Percentiles rank a stretch among this genome's conserved stretches.
These are phyloP conservation scores for Cotesia congregata DNA, from an alignment of 2,888 invertebrate species.

Conservation along the genomic window DNA sequence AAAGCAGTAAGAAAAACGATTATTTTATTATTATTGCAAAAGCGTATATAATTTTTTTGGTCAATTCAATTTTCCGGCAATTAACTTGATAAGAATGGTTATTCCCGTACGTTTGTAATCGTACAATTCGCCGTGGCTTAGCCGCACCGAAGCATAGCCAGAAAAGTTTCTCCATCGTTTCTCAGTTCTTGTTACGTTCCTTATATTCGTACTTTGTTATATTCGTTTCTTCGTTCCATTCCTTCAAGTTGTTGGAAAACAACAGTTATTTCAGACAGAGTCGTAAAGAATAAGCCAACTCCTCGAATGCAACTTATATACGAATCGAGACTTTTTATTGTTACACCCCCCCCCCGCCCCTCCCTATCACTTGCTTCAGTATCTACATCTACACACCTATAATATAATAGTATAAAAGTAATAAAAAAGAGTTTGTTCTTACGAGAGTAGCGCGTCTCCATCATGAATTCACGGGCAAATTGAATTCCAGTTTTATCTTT, in stretches of 20 bases:
- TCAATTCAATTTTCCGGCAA: constrained; percentile 37
- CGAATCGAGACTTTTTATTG: constrained; percentile 34
- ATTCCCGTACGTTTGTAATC: constrained; percentile 20
- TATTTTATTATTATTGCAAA: too few relatives aligned
- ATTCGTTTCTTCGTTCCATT: neutral
- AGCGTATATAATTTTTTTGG: neutral
- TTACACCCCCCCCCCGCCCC: constrained; percentile 19
- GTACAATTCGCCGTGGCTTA: constrained; percentile 12
- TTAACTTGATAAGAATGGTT: constrained; percentile 34
- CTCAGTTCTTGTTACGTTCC: neutral
- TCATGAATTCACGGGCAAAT: constrained; percentile 31
- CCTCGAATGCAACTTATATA: constrained; percentile 33
- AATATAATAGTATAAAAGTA: constrained; percentile 10
- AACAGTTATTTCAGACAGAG: constrained; percentile 34
- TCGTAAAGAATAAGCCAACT: constrained; percentile 37
- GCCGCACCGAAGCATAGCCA: constrained; percentile 6
- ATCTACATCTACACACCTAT: neutral
- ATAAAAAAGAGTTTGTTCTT: constrained; percentile 44
- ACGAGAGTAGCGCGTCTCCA: constrained; percentile 6
- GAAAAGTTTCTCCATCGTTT: constrained; percentile 18
- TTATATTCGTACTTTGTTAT: too few relatives aligned
- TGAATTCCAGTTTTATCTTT: constrained; percentile 28
- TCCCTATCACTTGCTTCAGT: too few relatives aligned
- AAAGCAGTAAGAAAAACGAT: too few relatives aligned
- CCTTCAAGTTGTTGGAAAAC: constrained; percentile 33